Conservation (phyloP, 2,888 invertebrate genomes). For the Chrysotoxum bicinctum region DNA sequence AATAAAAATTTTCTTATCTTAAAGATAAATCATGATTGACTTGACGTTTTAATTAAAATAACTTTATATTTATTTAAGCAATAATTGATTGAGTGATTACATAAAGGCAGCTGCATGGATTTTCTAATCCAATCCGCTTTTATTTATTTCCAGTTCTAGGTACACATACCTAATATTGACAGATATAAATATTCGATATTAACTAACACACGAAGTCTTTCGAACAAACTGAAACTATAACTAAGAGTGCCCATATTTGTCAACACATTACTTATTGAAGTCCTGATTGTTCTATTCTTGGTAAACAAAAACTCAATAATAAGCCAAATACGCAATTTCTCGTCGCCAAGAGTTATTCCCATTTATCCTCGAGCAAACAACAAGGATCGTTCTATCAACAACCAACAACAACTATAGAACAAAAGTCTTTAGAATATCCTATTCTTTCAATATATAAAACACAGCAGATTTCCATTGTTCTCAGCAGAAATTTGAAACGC, state of each 20-base stretch:
- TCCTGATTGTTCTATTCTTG: constrained; percentile 43
- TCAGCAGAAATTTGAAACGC: constrained; percentile 50
- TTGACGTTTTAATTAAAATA: too few species aligned
- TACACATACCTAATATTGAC: neutral
- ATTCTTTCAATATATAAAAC: constrained; percentile 39
- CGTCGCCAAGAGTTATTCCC: constrained; percentile 41
- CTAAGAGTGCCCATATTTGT: constrained; percentile 53
- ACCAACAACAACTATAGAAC: constrained; percentile 7
- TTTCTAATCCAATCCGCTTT: neutral
- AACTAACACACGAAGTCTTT: neutral
- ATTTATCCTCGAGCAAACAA: constrained; percentile 36
- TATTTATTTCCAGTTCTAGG: neutral
- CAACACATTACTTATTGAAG: constrained; percentile 49
- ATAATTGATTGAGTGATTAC: too few species aligned
- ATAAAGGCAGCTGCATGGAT: neutral
- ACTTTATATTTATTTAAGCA: too few species aligned
- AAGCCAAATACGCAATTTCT: constrained; percentile 63
- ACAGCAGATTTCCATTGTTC: constrained; percentile 44
- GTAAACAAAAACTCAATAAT: constrained; percentile 64
- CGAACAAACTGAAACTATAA: neutral
- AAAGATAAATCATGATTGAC: too few species aligned
- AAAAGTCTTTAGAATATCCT: constrained; percentile 32
- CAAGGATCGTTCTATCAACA: neutral
- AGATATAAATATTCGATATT: constrained; percentile 3
- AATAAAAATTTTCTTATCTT: too few species aligned